Evolutionary conservation across 2,113 vertebrate genomes (phyloP), one percentile per base, ranked within the genome.

Genomic region (Tyto alba): DNA sequence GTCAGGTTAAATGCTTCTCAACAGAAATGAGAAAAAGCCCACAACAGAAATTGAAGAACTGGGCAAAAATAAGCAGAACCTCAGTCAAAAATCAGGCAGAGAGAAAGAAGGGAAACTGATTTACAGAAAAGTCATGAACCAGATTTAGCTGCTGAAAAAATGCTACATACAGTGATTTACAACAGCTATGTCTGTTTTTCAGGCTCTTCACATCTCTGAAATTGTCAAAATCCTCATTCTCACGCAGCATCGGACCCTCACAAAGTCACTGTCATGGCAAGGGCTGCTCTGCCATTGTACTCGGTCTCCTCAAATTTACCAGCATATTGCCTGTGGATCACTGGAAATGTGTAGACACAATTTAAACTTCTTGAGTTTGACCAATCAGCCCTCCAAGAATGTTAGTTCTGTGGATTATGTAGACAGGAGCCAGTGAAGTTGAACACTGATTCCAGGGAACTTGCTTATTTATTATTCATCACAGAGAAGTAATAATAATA

Each of bases 401-500:
- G 19, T 25, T n/a, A 47, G 38, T 78, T 84, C 22, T 75, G 62
- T 18, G 52, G 43, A 71, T 82, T 62, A 41, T 64, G 21, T 40
- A 93, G 63, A 71, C 68, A 95, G 89, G 92, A 97, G 34, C 59
- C 40, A 56, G 64, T 66, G 82, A 91, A 93, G 63, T 45, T 86
- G 56, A 92, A 93, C 75, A 89, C n/a, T 40, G 59, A 87, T 96
- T 95, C 86, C 41, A 91, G 95, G 91, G 68, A 97, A 90, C 68
- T 75, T 38, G 3, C n/a, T 92, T 95, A 96, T 97, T 97, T 94
- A 97, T 97, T 96, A 96, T 97, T 97, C 90, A 97, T 96, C 96
- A 89, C 38, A 90, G 71, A 93, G 41, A 86, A 84, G 80, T 83
- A 95, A 94, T 81, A 82, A 64, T 67, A 85, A 95, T 60, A 85